These are phyloP conservation scores for Poecile montanus DNA, from an alignment of 2,797 vertebrate species.

Conservation along the genomic window DNA sequence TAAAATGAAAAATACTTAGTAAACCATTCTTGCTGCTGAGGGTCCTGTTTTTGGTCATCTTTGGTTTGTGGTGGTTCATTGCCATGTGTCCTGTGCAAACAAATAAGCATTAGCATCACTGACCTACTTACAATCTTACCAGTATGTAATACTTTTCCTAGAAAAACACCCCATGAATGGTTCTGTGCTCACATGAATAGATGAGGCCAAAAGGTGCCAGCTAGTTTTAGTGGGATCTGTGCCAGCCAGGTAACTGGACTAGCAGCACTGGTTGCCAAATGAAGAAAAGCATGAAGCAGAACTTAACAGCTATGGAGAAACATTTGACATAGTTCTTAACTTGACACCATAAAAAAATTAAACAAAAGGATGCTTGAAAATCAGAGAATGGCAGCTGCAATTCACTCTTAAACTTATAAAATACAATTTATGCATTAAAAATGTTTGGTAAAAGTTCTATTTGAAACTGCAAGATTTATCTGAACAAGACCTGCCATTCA, in stretches of 20 bases:
- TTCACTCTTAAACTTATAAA: neutral
- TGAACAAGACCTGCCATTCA: neutral
- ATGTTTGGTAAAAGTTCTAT: neutral
- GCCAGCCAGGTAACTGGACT: neutral
- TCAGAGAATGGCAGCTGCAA: neutral
- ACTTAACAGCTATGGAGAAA: neutral
- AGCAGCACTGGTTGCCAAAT: neutral
- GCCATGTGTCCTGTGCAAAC: conserved; percentile 72
- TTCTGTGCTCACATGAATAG: neutral
- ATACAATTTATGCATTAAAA: neutral
- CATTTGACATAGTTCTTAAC: neutral
- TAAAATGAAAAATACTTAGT: conserved; percentile 98
- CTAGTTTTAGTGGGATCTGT: neutral
- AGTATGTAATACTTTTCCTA: neutral
- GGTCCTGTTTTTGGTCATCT: conserved; percentile 80
- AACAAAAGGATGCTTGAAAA: neutral
- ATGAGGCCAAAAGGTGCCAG: neutral
- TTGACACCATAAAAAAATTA: neutral
- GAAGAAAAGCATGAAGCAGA: neutral
- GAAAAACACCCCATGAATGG: neutral
- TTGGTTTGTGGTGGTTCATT: conserved; percentile 78
- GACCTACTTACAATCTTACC: neutral
- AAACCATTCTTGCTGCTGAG: conserved; percentile 92
- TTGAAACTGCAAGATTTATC: neutral
- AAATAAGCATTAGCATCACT: neutral